Evolutionary conservation across 2,113 vertebrate genomes (phyloP).

Genomic region (Jacana jacana): DNA sequence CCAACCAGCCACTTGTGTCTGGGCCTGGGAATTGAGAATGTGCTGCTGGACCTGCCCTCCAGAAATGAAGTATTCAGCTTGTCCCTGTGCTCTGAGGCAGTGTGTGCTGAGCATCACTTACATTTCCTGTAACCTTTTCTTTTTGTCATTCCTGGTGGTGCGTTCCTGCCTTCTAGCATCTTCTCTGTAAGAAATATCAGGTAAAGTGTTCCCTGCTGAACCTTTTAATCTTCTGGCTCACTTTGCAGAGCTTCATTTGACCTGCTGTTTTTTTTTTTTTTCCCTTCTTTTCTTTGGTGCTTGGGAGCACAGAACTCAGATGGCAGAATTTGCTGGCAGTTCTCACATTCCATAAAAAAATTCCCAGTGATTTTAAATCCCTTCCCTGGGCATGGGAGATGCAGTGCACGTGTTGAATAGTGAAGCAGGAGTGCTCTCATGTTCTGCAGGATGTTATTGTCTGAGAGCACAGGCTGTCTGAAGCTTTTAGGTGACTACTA

Average conservation of each 20-base stretch:
- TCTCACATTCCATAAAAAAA: background rate
- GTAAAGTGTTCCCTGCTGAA: background rate
- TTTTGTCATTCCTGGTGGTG: background rate
- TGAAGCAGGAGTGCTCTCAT: fast-evolving
- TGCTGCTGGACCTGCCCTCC: background rate
- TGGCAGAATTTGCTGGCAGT: background rate
- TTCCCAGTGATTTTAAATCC: background rate
- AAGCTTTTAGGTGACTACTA: background rate
- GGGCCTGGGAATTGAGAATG: background rate
- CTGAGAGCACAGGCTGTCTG: background rate
- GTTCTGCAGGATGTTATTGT: background rate
- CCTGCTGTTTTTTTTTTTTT: background rate
- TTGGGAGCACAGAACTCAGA: background rate
- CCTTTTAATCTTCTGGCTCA: background rate
- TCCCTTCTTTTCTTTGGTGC: background rate
- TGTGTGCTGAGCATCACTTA: background rate
- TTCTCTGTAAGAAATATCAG: background rate
- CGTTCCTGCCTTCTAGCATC: background rate
- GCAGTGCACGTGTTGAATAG: background rate
- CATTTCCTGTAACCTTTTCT: background rate
- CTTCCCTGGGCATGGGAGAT: background rate
- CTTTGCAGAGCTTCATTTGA: background rate
- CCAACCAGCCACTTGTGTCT: fast-evolving
- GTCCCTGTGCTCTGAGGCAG: background rate
- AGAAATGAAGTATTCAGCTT: background rate